Evolutionary conservation across 1,140 invertebrate genomes (phyloP).

Genomic region (Trachelipus rathkii): DNA sequence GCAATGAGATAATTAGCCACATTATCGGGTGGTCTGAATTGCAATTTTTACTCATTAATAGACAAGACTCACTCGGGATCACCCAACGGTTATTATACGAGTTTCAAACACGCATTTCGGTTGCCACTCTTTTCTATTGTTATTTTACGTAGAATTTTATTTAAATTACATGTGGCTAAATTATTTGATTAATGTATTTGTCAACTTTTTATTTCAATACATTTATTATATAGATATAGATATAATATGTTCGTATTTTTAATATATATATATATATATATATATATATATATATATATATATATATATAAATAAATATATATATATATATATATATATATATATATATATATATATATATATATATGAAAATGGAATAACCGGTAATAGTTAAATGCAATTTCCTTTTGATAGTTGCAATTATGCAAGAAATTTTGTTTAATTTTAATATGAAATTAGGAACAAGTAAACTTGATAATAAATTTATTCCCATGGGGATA

Average conservation of each 20-base stretch:
- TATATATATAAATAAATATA: neutral
- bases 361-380: no score
- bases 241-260: no score
- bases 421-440: no score
- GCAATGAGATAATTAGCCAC: neutral
- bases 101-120: neutral
- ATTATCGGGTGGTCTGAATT: conserved; percentile 2
- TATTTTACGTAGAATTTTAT: neutral
- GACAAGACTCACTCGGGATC: neutral
- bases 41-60: conserved; percentile 2
- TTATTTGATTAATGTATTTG: neutral
- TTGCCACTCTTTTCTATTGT: neutral
- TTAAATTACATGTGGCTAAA: neutral
- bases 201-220: neutral
- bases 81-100: neutral
- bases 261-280: neutral
- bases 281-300: neutral
- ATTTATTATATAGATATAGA: neutral
- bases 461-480: no score
- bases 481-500: no score
- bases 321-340: neutral
- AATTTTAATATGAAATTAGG: no score
- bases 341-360: neutral
- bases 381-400: no score
- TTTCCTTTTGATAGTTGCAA: no score